Conservation (phyloP, 2,797 vertebrate species). For the Columba guinea region DNA sequence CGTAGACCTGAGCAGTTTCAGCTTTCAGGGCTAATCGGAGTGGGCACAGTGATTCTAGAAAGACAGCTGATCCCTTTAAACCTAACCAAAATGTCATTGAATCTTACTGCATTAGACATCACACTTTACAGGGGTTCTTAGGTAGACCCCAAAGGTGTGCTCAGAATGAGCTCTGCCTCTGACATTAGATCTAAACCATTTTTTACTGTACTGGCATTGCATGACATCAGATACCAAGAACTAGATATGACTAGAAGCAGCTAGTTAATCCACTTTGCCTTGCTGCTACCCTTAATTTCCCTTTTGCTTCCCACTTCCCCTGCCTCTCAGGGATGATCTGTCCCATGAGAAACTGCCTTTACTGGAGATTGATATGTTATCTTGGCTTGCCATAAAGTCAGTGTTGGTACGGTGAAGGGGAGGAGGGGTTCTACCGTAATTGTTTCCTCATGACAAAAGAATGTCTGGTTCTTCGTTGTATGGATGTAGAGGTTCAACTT, state of each 20-base stretch:
- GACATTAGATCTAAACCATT: not conserved
- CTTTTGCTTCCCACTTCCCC: conserved; percentile 2
- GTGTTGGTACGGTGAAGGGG: not conserved
- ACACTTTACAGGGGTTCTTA: not conserved
- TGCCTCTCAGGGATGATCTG: not conserved
- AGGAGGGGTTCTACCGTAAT: not conserved
- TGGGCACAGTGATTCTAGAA: not conserved
- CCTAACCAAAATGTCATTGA: not conserved
- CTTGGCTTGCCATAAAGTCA: conserved; percentile 20
- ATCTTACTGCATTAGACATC: not conserved
- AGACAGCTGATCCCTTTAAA: not conserved
- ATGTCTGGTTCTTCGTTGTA: not conserved
- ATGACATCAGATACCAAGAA: not conserved
- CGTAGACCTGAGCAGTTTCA: not conserved
- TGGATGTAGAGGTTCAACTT: not conserved
- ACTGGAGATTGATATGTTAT: conserved; percentile 3
- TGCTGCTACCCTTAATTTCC: conserved; percentile 14
- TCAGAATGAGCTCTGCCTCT: not conserved
- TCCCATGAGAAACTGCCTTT: conserved; percentile 20
- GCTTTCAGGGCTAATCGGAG: not conserved
- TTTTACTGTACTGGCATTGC: not conserved
- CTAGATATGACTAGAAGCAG: not conserved
- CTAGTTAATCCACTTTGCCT: not conserved
- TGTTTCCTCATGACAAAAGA: conserved; percentile 1
- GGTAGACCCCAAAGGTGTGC: not conserved